Base-by-base conservation (phyloP, 2,113 vertebrate species). In the Amphilophus citrinellus region DNA sequence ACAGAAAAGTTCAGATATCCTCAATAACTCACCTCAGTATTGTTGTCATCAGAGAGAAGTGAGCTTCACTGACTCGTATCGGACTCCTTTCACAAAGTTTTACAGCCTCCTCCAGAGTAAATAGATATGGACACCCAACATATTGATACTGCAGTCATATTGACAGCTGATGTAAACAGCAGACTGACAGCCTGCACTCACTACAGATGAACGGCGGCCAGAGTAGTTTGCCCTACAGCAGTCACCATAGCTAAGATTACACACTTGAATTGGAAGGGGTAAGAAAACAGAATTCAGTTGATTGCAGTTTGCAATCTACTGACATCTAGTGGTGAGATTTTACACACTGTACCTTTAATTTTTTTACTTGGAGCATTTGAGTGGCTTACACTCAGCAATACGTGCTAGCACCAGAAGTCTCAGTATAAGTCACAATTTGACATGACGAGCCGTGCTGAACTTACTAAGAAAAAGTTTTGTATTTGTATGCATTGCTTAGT, bases 91-190 rank as follows among this genome's bases (percentile, higher is more conserved):
- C 39, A 27, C 1, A 5, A 68, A 27, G 65, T 30, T 68, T 68
- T 47, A 68, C 15, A 47, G 65, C 65, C 42, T 50, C 22, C 39
- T 68, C 15, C 2, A 30, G 22, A 50, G 65, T 68, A 68, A 50
- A 68, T 47, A 68, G 42, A 24, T 22, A 47, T 50, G 65, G 42
- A 68, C 65, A 68, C 37, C 7, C 8, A 35, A 35, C 32, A 35
- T 35, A 35, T 6, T 35, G 32, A 35, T 6, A 35, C 32, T 35
- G 32, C 32, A 35, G 37, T 7, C 39, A 47, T 68, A 68, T 68
- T 68, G 65, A 68, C 65, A 47, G 65, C 65, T 47, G 65, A 68
- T 39, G 44, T 68, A 68, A 68, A 68, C 65, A 68, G 44, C 44
- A 22, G 39, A 27, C 35, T 68, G 42, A 68, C 42, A 47, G 2